Evolutionary conservation across 2,113 vertebrate genomes (phyloP), one percentile per base, ranked within the genome.

Genomic region (Peromyscus maniculatus): DNA sequence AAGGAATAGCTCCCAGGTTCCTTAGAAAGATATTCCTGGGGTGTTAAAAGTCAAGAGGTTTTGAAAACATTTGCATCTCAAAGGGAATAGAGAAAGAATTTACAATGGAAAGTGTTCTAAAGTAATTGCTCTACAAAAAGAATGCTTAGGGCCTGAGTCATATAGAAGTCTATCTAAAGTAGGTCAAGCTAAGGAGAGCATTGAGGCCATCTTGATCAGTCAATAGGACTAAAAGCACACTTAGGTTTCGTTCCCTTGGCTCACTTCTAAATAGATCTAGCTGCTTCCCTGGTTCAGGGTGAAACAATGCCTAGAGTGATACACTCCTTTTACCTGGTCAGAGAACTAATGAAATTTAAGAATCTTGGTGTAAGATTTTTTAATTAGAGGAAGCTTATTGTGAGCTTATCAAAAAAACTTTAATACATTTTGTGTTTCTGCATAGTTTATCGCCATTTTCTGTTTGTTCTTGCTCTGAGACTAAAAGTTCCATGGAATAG

Each of bases 21-120:
- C 83, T 75, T 39, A 46, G 36, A 57, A 86, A 67, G 21, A 57
- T 39, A 43, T 75, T 83, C 55, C 57, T 43, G 33, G 46, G 36
- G 52, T 75, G 12, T 33, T 86, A 77, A 86, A 80, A 59, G 28
- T 7, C 12, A 43, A 43, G 36, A 91, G 59, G 57, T 91, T 57
- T 95, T 46, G 33, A 55, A 91, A 86, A 67, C 36, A 90, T 84
- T 84, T 77, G n/a, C 59, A 77, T 55, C 43, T 84, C 57, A 84
- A 90, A 94, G 36, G 39, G 5, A 10, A 66, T 55, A 13, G 17
- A 74, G 36, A 33, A 75, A 36, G 5, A 77, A 67, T 75, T 91
- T 57, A 67, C 8, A 77, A 36, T 77, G 39, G 12, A 11, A 89
- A 64, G 22, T 36, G 39, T 84, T 77, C 7, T 90, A 26, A 84